A percentile compares a stretch with the other conserved stretches of the same genome.
Conservation (phyloP, 2,113 vertebrate genomes). For the Epinephelus moara region DNA sequence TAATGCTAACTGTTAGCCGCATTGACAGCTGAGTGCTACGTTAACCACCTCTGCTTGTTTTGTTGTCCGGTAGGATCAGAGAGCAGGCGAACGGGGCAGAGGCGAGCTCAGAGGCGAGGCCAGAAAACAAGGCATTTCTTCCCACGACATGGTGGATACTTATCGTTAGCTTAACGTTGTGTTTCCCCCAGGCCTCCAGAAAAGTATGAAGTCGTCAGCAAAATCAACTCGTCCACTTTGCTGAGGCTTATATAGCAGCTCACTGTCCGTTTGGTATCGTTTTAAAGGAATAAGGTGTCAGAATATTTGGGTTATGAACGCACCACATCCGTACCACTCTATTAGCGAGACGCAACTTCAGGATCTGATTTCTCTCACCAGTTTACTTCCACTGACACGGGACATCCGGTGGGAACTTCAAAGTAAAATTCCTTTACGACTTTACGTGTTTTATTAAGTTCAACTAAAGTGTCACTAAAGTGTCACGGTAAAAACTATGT, state of each 20-base stretch:
- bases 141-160: constrained; percentile 68
- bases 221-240: not conserved
- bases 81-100: constrained; percentile 9
- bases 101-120: constrained; percentile 54
- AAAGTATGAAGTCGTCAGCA: constrained; percentile 38
- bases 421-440: constrained; percentile 41
- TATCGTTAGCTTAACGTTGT: constrained; percentile 52
- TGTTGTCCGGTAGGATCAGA: constrained; percentile 43
- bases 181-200: constrained; percentile 27
- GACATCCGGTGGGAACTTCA: constrained; percentile 52
- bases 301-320: constrained; percentile 3
- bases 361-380: constrained; percentile 27
- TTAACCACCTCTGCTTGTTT: constrained; percentile 19
- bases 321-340: not conserved
- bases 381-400: not conserved
- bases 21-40: constrained; percentile 49
- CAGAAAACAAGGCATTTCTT: constrained; percentile 41
- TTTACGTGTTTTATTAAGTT: not conserved
- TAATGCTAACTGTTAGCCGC: constrained; percentile 33
- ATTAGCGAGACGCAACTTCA: constrained; percentile 51
- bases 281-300: not conserved
- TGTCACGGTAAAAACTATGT: too few relatives aligned
- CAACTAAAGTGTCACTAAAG: too few relatives aligned
- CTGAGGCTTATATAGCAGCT: not conserved
- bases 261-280: not conserved